Evolutionary conservation across 1,140 invertebrate genomes (phyloP).

Genomic region (Anthonomus grandis): DNA sequence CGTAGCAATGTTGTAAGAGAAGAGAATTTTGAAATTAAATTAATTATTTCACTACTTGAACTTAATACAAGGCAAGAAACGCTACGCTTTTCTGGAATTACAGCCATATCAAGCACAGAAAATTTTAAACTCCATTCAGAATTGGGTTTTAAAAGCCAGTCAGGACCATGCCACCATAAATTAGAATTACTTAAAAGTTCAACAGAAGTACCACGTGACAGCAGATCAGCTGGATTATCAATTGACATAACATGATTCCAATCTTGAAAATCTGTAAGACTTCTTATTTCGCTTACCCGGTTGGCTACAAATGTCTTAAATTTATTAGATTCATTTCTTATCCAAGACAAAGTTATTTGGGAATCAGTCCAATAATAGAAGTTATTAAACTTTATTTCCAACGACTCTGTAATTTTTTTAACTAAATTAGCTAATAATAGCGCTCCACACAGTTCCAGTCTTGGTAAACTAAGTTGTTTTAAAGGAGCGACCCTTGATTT

Average conservation of each 20-base stretch:
- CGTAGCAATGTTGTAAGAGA: constrained; percentile 8
- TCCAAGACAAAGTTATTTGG: neutral
- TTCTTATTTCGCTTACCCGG: too few relatives aligned
- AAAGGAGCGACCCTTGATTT: neutral
- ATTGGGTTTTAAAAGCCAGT: neutral
- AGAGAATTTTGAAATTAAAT: constrained; percentile 1
- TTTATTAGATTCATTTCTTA: neutral
- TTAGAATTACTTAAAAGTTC: too few relatives aligned
- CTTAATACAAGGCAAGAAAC: neutral
- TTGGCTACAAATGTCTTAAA: too few relatives aligned
- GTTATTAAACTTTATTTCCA: neutral
- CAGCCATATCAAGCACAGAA: neutral
- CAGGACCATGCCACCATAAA: too few relatives aligned
- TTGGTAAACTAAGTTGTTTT: constrained; percentile 4
- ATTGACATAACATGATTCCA: too few relatives aligned
- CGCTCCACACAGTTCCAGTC: constrained; percentile 11
- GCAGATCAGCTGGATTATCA: too few relatives aligned
- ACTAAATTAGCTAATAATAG: constrained; percentile 28
- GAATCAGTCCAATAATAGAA: neutral
- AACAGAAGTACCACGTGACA: too few relatives aligned
- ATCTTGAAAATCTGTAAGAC: too few relatives aligned
- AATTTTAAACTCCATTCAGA: neutral
- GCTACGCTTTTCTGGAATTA: neutral
- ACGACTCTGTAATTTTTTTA: neutral
- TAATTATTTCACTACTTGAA: neutral